phyloP scores from a whole-genome alignment of 1,140 invertebrate genomes.

The Magallana ariakensis region DNA sequence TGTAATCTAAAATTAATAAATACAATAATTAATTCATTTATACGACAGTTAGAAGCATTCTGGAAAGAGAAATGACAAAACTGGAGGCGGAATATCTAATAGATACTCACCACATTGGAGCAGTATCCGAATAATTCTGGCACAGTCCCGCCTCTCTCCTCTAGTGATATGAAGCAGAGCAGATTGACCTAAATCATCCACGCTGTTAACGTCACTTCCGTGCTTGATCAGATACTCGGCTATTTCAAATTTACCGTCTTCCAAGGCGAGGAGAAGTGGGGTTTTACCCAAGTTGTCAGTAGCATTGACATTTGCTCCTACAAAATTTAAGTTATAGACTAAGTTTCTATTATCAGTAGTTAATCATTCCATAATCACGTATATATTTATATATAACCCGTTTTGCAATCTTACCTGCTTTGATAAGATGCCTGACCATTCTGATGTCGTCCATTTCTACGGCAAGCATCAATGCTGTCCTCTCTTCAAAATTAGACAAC shows the following conservation, averaged over 20 bases:
- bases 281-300: slow-evolving; percentile 43
- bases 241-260: slow-evolving; percentile 43
- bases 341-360: too few relatives aligned
- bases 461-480: slow-evolving; percentile 42
- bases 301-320: slow-evolving; percentile 25
- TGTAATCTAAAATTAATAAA: slow-evolving; percentile 3
- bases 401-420: slow-evolving; percentile 40
- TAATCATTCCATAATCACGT: too few relatives aligned
- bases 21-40: background rate
- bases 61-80: too few relatives aligned
- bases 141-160: background rate
- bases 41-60: background rate
- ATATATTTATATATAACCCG: too few relatives aligned
- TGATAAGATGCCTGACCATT: slow-evolving; percentile 46
- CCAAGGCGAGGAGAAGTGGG: slow-evolving; percentile 19
- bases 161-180: slow-evolving; percentile 18
- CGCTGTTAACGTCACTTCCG: slow-evolving; percentile 46
- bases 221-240: slow-evolving; percentile 35
- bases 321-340: background rate
- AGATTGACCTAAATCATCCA: slow-evolving; percentile 39
- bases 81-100: too few relatives aligned
- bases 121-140: background rate
- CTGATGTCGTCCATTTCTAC: slow-evolving; percentile 45
- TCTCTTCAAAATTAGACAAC: background rate
- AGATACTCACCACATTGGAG: slow-evolving; percentile 6